Evolutionary conservation across 2,888 invertebrate genomes (phyloP), one percentile per base, ranked within the genome.

Genomic region (Stratiomys singularior): DNA sequence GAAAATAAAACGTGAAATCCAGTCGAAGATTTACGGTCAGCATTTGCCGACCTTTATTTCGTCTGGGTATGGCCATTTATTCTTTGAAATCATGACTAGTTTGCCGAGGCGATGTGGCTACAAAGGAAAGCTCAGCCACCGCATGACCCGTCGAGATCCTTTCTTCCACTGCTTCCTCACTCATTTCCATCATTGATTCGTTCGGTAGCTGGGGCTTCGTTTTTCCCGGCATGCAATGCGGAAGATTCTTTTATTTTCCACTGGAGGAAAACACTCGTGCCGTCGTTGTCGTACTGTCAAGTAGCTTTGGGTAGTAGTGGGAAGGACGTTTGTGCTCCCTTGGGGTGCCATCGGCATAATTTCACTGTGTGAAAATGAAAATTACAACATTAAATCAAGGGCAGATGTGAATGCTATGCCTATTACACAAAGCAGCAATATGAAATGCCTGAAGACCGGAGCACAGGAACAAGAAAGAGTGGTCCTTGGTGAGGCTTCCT

Each of bases 311-410:
- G 37, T 37, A 37, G 37, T 28, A 66, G 37, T 66, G 37, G 66
- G 9, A 9, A 37, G 37, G 37, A 69, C 47, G 25, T 47, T 69
- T 69, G 21, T 1, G 15, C 18, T 15, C 15, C 47, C 47, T 25
- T 13, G 23, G 69, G 52, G 52, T 52, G 69, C n/a, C 25, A 46
- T 1, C 13, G 18, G 15, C 13, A 64, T 47, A 23, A 46, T 30
- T 72, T 56, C 46, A 56, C 30, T 72, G 72, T 58, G 52, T 72
- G 72, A 72, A 72, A 72, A 72, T 72, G 72, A 58, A 72, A 72
- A 72, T 72, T 72, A 27, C 72, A 56, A 30, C 23, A 58, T 52
- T 72, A 72, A 72, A 72, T 72, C 72, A 69, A 69, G 25, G 23
- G 47, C 47, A 69, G 18, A 69, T 47, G 69, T 69, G 47, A 46